phyloP scores from a whole-genome alignment of 1,140 invertebrate genomes.

The Phthorimaea operculella region DNA sequence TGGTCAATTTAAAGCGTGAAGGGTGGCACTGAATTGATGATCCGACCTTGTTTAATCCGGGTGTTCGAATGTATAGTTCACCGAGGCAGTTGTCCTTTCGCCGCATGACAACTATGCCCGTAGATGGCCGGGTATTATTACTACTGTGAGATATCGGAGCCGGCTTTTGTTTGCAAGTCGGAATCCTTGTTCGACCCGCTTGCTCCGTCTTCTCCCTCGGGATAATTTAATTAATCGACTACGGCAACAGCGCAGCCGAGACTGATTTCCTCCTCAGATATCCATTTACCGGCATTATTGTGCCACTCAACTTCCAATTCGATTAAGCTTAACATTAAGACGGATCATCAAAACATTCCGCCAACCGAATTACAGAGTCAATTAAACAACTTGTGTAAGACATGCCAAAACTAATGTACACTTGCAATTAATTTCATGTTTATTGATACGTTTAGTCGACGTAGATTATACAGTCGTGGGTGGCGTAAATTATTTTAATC shows the following conservation, averaged over 20 bases:
- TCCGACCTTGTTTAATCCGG: too few species aligned
- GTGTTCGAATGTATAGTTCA: too few species aligned
- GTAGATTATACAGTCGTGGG: too few species aligned
- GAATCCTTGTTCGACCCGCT: slow-evolving; percentile 16
- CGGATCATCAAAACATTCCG: slow-evolving; percentile 3
- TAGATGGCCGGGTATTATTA: too few species aligned
- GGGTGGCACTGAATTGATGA: too few species aligned
- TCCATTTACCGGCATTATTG: slow-evolving; percentile 57
- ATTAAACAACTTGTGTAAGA: neutral
- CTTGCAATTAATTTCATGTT: too few species aligned
- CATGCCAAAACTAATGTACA: neutral
- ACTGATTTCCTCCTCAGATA: slow-evolving; percentile 60
- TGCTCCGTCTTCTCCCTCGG: slow-evolving; percentile 30
- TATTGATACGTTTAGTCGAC: too few species aligned
- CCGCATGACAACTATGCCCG: too few species aligned
- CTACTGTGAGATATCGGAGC: neutral
- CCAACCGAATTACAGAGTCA: slow-evolving; percentile 1
- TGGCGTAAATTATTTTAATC: too few species aligned
- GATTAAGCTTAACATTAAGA: slow-evolving; percentile 30
- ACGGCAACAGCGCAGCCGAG: slow-evolving; percentile 39
- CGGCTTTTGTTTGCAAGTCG: neutral
- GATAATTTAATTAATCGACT: slow-evolving; percentile 62
- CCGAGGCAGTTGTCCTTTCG: too few species aligned
- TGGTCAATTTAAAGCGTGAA: too few species aligned
- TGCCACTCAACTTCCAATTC: slow-evolving; percentile 49